Base-by-base conservation (phyloP, 2,797 vertebrate genomes). In the Pangasius larnaudii region DNA sequence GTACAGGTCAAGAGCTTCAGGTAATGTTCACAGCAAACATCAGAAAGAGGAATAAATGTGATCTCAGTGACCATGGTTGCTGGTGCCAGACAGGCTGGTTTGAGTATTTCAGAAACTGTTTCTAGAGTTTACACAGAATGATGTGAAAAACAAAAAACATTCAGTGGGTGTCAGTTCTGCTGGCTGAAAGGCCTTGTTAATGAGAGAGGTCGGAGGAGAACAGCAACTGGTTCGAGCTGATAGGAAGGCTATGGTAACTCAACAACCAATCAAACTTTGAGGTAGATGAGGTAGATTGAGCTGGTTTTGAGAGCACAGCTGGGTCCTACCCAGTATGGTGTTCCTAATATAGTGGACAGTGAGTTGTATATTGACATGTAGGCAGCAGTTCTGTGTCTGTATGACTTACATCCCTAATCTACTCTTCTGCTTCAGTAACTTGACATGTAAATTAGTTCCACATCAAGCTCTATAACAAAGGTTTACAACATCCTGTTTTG, bases 401-500 rank as follows among this genome's bases (percentile, higher is more conserved):
- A 53, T 78, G 16, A 11, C n/a, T 36, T 79, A 36, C 18, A 79
- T 22, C 30, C 8, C 3, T 24, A 58, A 58, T 18, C 77, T 22
- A n/a, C 33, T 5, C 33, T 59, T 59, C 22, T 61, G 22, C 36
- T 61, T 81, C 24, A 14, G 36, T 27, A 42, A 82, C 6, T n/a
- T 42, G 22, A 46, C 13, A n/a, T 63, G 49, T 8, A 33, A 82
- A 82, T 82, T n/a, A 63, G 11, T 82, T 61, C 79, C 36, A 82
- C 39, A 61, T 27, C 24, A 81, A 27, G 11, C 5, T 82, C 22
- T 36, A 61, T 63, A 7, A 7, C 58, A 36, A 81, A 81, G 22
- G 36, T 42, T 63, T 46, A 46, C 58, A 42, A 63, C 58, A 82
- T 46, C 36, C 58, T 82, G 79, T 82, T 82, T 16, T 61, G 36